Conservation (phyloP, 2,888 invertebrate species). For the Lasioglossum morio region DNA sequence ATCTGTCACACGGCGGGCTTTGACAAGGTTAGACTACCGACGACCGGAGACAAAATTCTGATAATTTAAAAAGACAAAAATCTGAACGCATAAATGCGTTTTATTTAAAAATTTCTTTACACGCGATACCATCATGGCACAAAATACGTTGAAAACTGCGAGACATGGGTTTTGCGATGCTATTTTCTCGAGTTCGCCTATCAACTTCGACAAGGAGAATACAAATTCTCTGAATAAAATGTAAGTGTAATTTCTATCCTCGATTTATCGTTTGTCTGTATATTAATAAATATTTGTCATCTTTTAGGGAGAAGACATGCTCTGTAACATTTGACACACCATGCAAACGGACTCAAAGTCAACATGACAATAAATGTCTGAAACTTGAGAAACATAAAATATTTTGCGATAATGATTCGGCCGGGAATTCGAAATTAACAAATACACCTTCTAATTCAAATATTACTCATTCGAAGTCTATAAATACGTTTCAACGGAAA, state of each 20-base stretch:
- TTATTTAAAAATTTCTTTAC: not conserved
- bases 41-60: conserved; percentile 29
- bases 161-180: conserved; percentile 80
- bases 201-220: conserved; percentile 76
- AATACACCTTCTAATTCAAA: conserved; percentile 38
- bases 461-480: conserved; percentile 67
- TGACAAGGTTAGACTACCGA: conserved; percentile 45
- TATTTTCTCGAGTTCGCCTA: conserved; percentile 80
- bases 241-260: conserved; percentile 68
- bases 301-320: conserved; percentile 47
- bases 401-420: conserved; percentile 49
- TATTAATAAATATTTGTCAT: not conserved
- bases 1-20: conserved; percentile 32
- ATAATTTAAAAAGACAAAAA: conserved; percentile 29
- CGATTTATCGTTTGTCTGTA: not conserved
- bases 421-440: conserved; percentile 39
- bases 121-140: conserved; percentile 69
- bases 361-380: conserved; percentile 31
- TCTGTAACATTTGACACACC: conserved; percentile 23
- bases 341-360: conserved; percentile 11
- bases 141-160: conserved; percentile 50
- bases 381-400: conserved; percentile 44
- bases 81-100: conserved; percentile 9
- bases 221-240: conserved; percentile 49
- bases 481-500: conserved; percentile 63